A percentile compares a stretch with the other conserved stretches of the same genome.
phyloP scores from a whole-genome alignment of 2,888 invertebrate species.

The Synanthedon andrenaeformis region DNA sequence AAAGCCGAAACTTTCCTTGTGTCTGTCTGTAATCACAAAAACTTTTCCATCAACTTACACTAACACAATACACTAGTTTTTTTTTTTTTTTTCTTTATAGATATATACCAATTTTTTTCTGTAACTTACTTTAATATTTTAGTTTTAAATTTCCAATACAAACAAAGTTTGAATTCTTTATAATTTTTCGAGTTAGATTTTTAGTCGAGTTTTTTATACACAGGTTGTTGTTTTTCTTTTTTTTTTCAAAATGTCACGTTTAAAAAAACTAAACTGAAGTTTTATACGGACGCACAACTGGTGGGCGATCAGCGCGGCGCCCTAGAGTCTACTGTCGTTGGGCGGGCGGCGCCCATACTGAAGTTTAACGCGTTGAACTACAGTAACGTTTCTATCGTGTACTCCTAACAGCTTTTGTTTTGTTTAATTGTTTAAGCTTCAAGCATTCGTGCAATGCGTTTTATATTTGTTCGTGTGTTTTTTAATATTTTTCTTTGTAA shows the following conservation, averaged over 20 bases:
- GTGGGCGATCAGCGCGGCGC: conserved; percentile 37
- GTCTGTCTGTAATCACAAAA: not conserved
- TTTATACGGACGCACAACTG: conserved; percentile 25
- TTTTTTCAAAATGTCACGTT: not conserved
- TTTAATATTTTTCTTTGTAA: too few species aligned
- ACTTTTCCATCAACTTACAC: not conserved
- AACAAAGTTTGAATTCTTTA: not conserved
- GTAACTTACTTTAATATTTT: not conserved
- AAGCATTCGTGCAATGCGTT: too few species aligned
- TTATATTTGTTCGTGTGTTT: too few species aligned
- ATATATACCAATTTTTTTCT: not conserved
- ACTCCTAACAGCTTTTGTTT: not conserved
- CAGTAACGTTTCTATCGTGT: not conserved
- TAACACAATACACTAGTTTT: not conserved
- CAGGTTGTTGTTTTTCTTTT: not conserved
- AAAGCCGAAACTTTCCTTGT: not conserved
- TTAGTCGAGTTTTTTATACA: not conserved
- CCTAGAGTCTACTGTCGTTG: conserved; percentile 35
- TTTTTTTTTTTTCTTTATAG: not conserved
- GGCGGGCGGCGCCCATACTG: conserved; percentile 15
- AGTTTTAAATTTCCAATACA: too few species aligned
- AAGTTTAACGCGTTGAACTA: not conserved
- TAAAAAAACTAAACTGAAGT: conserved; percentile 24
- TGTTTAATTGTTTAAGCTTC: not conserved
- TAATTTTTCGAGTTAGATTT: not conserved